Base-by-base conservation (phyloP, 2,888 invertebrate species). In the Pasiphila rectangulata region DNA sequence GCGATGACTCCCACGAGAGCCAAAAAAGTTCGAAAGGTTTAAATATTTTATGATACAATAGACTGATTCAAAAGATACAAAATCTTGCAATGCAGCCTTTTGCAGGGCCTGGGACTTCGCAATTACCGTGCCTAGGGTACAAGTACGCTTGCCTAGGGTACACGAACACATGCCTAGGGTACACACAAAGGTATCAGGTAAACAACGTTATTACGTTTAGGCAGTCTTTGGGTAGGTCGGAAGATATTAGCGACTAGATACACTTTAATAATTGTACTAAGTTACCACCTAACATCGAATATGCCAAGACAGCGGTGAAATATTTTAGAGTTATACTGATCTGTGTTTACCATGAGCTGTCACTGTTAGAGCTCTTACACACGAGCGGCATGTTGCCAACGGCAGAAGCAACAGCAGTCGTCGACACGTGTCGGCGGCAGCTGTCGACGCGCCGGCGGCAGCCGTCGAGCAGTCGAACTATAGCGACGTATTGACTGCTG, bases 191-290 rank as follows among this genome's bases (percentile, higher is more conserved):
- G 78, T 77, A 77, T 74, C 63, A 79, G 79, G 74, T 82, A 74
- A 73, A 49, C 16, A 50, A 50, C 45, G 49, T 50, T 68, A 79
- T 80, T 83, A 82, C 75, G 66, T 80, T 32, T 79, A 86, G 88
- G 88, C 89, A 89, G 89, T 89, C 89, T 89, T 89, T 88, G 86
- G 88, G 82, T 85, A 88, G 88, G 88, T 89, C 87, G 89, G 88
- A 85, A 89, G 87, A 85, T 83, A 80, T 76, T 76, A 87, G 85
- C 87, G 74, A 78, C 86, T 88, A 86, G 59, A 71, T 69, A 76
- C 60, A 58, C 57, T 50, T 72, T 63, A 64, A 70, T 70, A 72
- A 72, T 73, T 75, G 69, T 69, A 67, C 79, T 75, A 74, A 70
- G 16, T 49, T 49, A 55, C 75, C 73, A 70, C 69, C 72, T 79